Base-by-base conservation (phyloP, 2,113 vertebrate genomes). In the Eclectus roratus region DNA sequence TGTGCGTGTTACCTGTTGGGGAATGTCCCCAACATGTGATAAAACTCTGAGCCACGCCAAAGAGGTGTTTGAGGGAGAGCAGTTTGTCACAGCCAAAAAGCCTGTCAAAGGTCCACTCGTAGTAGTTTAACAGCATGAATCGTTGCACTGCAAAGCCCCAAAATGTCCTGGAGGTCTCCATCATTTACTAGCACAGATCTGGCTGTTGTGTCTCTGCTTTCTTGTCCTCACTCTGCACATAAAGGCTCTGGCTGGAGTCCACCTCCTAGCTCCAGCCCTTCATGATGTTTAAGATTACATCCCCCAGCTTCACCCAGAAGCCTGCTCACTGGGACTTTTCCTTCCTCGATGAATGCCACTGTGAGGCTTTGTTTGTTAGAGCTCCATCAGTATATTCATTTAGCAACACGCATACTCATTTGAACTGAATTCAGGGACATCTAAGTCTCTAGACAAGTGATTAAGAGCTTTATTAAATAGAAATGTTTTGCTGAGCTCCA, bases 381-480 rank as follows among this genome's bases (percentile, higher is more conserved):
- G 19, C 43, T 73, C 60, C n/a, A 50, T 76, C 56, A 73, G 70
- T 68, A 23, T 79, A 61, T 91, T 88, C 70, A 37, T 89, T 88
- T 69, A 81, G 39, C 39, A 56, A 76, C 72, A 56, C 24, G 37
- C 47, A 37, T 55, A 35, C 71, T 90, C 71, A 65, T 86, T 92
- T 85, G 69, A 92, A 85, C 56, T 73, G 58, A 85, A 80, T 65
- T 47, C 52, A 71, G 77, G 65, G 90, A 61, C 31, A 15, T 76
- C 81, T 91, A 88, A 81, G 56, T 92, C 86, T 80, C 79, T 81
- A 86, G 83, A 70, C 83, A 91, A 80, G 49, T 70, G 91, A 92
- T 94, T 91, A 95, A 94, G 70, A 73, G 88, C 65, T 93, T 94
- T 95, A 91, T 89, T 92, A 84, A 94, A 73, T 25, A 87, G 80